Base-by-base conservation (phyloP, 2,888 invertebrate species). In the Microctonus hyperodae region DNA sequence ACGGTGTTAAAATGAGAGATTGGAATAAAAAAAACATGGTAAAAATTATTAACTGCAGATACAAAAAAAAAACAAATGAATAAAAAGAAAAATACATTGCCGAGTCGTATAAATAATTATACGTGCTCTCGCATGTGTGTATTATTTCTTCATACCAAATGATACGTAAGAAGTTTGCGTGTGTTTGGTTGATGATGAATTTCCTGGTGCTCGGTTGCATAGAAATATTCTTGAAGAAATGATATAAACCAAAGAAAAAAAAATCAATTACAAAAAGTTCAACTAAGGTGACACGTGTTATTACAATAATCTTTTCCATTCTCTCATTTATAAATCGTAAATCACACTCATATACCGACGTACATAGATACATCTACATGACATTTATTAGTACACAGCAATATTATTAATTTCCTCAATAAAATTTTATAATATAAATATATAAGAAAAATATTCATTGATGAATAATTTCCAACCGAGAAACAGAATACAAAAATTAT, bases 121-220 rank as follows among this genome's bases (percentile, higher is more conserved):
- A 35, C 35, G 16, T 50, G 22, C 23, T 22, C 33, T 57, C 22
- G 3, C 20, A 22, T 16, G n/a, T 22, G n/a, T 44, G 16, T 7
- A 5, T 28, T 11, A 7, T 59, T 58, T 58, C 28, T 53, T 57
- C 22, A 57, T 16, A n/a, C 40, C 44, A 6, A 44, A 16, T 44
- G 16, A 44, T 9, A 44, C 10, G 44, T 48, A 50, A 50, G 31
- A 60, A 35, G 33, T 25, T 62, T 23, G 65, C 63, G 63, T 63
- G 63, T 60, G 63, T 60, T 33, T 63, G 48, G 35, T 57, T 63
- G 63, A 69, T 48, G 53, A 37, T 28, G 44, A 56, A 63, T 60
- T 64, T 66, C 64, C 60, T 51, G 55, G 23, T n/a, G n/a, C 33
- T 13, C 44, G 2, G 20, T 22, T 23, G 20, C n/a, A 22, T 50